Evolutionary conservation across 2,113 vertebrate species (phyloP).

Genomic region (Ageneiosus marmoratus): DNA sequence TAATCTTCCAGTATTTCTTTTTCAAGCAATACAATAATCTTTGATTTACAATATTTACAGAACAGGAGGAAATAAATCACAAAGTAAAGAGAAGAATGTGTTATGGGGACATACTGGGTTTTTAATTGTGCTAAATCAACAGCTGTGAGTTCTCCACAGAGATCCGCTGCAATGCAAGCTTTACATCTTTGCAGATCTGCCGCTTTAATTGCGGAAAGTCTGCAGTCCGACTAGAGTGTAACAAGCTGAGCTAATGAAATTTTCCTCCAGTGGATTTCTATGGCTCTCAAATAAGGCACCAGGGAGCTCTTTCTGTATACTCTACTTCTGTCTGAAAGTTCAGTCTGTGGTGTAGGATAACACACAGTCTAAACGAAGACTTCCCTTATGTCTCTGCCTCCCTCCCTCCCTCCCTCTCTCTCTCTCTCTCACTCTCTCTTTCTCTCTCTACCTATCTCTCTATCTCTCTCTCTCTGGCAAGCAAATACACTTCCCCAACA

Average conservation of each 20-base stretch:
- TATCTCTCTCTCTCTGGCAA: constrained; percentile 15
- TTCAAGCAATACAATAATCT: constrained; percentile 1
- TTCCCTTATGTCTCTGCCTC: constrained; percentile 32
- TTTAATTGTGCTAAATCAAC: neutral
- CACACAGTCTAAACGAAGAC: constrained; percentile 41
- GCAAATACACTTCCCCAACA: constrained; percentile 17
- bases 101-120: neutral
- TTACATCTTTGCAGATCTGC: constrained; percentile 1
- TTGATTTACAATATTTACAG: neutral
- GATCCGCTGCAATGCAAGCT: neutral
- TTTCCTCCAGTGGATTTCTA: constrained; percentile 42
- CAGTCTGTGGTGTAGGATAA: constrained; percentile 43
- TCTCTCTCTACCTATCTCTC: too few relatives aligned
- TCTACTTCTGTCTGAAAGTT: constrained; percentile 50
- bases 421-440: constrained; percentile 6
- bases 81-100: neutral
- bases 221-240: constrained; percentile 16
- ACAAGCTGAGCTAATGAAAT: constrained; percentile 40
- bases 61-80: neutral
- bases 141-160: neutral
- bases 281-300: constrained; percentile 47
- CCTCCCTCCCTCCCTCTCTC: constrained; percentile 16
- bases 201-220: constrained; percentile 11
- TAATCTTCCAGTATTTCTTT: neutral
- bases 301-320: constrained; percentile 47